Evolutionary conservation across 2,113 vertebrate species (phyloP), one percentile per base, ranked within the genome.

Genomic region (Vicugna pacos): DNA sequence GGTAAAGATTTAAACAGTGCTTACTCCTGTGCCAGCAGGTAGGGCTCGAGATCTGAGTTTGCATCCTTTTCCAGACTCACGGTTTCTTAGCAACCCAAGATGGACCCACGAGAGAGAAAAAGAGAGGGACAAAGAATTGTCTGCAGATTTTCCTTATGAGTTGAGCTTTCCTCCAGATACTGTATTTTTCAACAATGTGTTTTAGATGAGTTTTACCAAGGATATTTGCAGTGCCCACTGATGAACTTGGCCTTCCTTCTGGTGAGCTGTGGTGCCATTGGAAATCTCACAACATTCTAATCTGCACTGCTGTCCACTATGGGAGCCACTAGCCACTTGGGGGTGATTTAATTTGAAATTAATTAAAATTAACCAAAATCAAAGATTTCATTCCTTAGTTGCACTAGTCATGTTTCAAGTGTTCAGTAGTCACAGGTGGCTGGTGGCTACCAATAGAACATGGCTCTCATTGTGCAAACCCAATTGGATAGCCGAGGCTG

Each of bases 361-460:
- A 82, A 79, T 81, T 82, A 73, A 95, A 94, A 60, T 54, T 24
- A 64, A 95, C 26, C 3, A 89, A 83, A 87, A 79, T 50, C 35
- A 7, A 93, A 93, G 65, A 94, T 83, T 30, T 0, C 3, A 13
- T 52, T 75, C 22, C 54, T 86, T 82, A 67, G 42, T 60, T 76
- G 13, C 6, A 56, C 35, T 20, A 48, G 17, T 80, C 26, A 30
- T 64, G 38, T 80, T 77, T 83, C 46, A 79, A 79, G 20, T 54
- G 24, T 26, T 83, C 28, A 46, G 50, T 38, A 60, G 6, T 50
- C 12, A 13, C 4, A 6, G 4, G 11, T 60, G 28, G 28, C 30
- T 50, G 24, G 14, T 56, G 84, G 16, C 30, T 79, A 46, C 70
- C 1, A 26, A 4, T 11, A 65, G 38, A 79, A 54, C 24, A 46